phyloP scores from a whole-genome alignment of 2,113 vertebrate species.

The Phoxinus phoxinus region DNA sequence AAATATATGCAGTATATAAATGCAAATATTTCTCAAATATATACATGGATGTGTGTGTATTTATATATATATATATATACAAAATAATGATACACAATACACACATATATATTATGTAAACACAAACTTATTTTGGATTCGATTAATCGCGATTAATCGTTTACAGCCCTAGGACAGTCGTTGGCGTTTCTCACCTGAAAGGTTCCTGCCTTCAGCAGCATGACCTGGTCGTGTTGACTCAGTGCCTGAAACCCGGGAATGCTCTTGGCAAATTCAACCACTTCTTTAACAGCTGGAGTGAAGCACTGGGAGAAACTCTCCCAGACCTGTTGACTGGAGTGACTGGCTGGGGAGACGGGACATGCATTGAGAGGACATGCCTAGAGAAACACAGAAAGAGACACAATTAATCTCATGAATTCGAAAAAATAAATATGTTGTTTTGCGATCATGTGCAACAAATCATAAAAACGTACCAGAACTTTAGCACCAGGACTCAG shows the following conservation, averaged over 20 bases:
- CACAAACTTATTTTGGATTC: too few relatives aligned
- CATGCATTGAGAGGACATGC: conserved; percentile 79
- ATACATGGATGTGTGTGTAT: too few relatives aligned
- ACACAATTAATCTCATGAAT: neutral
- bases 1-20: too few relatives aligned
- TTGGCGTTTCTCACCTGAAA: conserved; percentile 74
- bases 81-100: too few relatives aligned
- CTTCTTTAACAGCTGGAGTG: conserved; percentile 81
- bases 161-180: too few relatives aligned
- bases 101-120: too few relatives aligned
- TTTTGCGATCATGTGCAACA: neutral
- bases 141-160: too few relatives aligned
- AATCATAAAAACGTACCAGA: conserved; percentile 67
- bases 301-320: conserved; percentile 81
- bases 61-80: too few relatives aligned
- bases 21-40: too few relatives aligned
- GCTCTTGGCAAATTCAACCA: conserved; percentile 81
- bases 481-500: conserved; percentile 73
- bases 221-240: conserved; percentile 80
- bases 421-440: neutral
- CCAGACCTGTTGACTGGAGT: conserved; percentile 77
- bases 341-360: conserved; percentile 70
- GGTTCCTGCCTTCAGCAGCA: conserved; percentile 82
- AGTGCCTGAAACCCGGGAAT: conserved; percentile 80
- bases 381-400: conserved; percentile 59